Base-by-base conservation (phyloP, 1,140 invertebrate species). In the Cydia fagiglandana region DNA sequence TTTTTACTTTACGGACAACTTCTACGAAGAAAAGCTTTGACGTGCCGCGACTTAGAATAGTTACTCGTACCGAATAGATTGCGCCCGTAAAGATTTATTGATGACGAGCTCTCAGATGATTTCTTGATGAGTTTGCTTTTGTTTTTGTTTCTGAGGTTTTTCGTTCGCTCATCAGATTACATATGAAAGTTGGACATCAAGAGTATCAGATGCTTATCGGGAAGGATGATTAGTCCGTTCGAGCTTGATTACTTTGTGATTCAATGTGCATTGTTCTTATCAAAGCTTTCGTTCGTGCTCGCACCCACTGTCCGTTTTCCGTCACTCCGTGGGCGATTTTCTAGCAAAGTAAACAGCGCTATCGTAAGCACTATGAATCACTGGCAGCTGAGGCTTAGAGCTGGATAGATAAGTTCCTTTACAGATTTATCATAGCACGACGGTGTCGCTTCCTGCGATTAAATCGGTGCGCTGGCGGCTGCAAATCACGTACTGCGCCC, bases 11-110 rank as follows among this genome's bases (percentile, higher is more conserved):
- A 88, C 85, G 76, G 80, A 85, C 80, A 75, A 86, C 84, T 90
- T 90, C 87, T 90, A 91, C 86, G 87, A 88, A 90, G 84, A 85
- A 83, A 84, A 81, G 84, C 90, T 90, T 92, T 92, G 88, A 91
- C 85, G 85, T 86, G 87, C 88, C 86, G 86, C 86, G 84, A 88
- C 88, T 89, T 86, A 84, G 84, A 87, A 90, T 84, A 77, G 76
- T 84, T 81, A 79, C 66, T 70, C 38, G 66, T 70, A 70, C 80
- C 75, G 78, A 80, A 77, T 86, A 84, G 84, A 83, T 83, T 84
- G 80, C 61, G 76, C 77, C 79, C 76, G 78, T 83, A 84, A 83
- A 83, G 78, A 79, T 80, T 84, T 84, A 86, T 83, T 84, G 80
- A 84, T 84, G 80, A 86, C 79, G 17, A 24, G 20, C 81, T 78